phyloP scores from a whole-genome alignment of 2,113 vertebrate species.

The Amia ocellicauda region DNA sequence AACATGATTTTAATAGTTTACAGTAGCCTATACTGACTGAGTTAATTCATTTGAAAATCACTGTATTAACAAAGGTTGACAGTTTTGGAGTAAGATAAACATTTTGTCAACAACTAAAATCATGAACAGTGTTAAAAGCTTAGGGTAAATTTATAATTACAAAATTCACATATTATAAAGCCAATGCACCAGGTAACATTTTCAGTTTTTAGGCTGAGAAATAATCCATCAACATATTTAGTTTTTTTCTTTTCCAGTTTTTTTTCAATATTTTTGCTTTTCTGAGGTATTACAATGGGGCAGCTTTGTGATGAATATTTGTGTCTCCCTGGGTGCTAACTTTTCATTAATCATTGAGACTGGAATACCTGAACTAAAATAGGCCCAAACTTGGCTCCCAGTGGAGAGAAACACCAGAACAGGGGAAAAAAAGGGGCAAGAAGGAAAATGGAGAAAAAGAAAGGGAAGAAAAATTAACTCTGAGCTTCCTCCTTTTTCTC shows the following conservation, averaged over 20 bases:
- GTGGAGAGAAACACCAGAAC: slow-evolving; percentile 52
- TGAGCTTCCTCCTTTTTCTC: slow-evolving; percentile 64
- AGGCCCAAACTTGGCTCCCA: slow-evolving; percentile 43
- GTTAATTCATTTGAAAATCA: too few relatives aligned
- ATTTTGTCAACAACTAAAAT: too few relatives aligned
- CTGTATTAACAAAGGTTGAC: too few relatives aligned
- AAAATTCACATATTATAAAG: slow-evolving; percentile 1
- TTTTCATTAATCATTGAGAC: slow-evolving; percentile 62
- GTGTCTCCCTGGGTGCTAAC: slow-evolving; percentile 65
- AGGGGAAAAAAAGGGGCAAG: slow-evolving; percentile 59
- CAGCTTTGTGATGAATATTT: slow-evolving; percentile 70
- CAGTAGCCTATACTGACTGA: too few relatives aligned
- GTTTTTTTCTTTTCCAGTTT: slow-evolving; percentile 59
- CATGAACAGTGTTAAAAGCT: too few relatives aligned
- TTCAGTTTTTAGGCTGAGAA: slow-evolving; percentile 47
- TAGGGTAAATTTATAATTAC: neutral
- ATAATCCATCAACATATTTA: slow-evolving; percentile 62
- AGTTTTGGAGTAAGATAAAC: too few relatives aligned
- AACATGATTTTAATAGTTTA: too few relatives aligned
- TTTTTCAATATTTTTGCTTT: slow-evolving; percentile 54
- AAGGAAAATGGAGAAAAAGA: slow-evolving; percentile 52
- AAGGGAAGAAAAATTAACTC: slow-evolving; percentile 85
- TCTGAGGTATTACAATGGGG: slow-evolving; percentile 63
- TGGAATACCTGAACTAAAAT: slow-evolving; percentile 38
- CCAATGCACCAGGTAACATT: neutral